A percentile compares a stretch with the other conserved stretches of the same genome.
Conservation (phyloP, 2,888 invertebrate species). For the Euclidia mi region DNA sequence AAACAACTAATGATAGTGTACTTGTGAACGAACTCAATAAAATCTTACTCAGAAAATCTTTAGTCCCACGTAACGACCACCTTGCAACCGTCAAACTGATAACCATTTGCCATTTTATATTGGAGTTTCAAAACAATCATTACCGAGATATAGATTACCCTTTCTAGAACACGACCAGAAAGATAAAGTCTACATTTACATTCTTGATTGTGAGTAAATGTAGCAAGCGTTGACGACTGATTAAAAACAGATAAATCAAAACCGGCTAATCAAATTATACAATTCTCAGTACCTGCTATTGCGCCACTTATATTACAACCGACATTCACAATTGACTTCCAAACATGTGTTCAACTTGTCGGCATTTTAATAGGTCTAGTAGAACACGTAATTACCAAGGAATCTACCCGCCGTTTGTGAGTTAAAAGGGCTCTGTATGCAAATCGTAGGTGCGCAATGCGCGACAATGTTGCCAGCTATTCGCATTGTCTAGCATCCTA, state of each 20-base stretch:
- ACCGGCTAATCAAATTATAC: conserved; percentile 35
- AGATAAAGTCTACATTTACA: conserved; percentile 22
- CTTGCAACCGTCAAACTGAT: neutral
- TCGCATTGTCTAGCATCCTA: conserved; percentile 76
- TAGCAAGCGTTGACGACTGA: conserved; percentile 30
- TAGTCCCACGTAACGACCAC: neutral
- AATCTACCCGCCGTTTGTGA: conserved; percentile 54
- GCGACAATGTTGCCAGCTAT: conserved; percentile 68
- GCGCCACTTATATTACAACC: conserved; percentile 27
- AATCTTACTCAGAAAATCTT: conserved; percentile 2
- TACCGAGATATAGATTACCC: neutral
- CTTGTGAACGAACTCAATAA: conserved; percentile 2
- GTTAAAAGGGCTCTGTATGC: conserved; percentile 72
- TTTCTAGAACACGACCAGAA: conserved; percentile 9
- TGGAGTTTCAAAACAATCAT: neutral
- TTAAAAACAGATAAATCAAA: conserved; percentile 42
- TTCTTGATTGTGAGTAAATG: conserved; percentile 22
- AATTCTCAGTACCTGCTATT: conserved; percentile 27
- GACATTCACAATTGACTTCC: conserved; percentile 37
- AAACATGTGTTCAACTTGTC: conserved; percentile 54
- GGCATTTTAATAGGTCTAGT: conserved; percentile 53
- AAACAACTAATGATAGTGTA: conserved; percentile 4
- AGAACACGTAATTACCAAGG: conserved; percentile 63
- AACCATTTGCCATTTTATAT: neutral
- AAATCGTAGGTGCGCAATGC: conserved; percentile 67